Percentiles rank a stretch among this genome's conserved stretches.
Evolutionary conservation across 2,113 vertebrate species (phyloP).

Genomic region (Limanda limanda): DNA sequence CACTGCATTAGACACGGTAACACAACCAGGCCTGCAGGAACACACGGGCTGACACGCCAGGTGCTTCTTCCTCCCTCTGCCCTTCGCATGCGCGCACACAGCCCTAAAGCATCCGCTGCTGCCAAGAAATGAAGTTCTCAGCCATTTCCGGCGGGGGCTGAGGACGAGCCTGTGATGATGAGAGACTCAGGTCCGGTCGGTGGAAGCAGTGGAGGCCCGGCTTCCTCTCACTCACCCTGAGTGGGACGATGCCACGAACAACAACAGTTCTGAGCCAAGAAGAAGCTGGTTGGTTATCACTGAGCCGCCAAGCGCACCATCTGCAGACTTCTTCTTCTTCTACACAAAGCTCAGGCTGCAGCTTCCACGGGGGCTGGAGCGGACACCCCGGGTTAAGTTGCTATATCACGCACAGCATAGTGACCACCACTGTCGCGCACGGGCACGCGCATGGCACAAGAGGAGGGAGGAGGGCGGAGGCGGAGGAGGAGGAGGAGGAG

Average conservation of each 20-base stretch:
- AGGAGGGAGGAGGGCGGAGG: background rate
- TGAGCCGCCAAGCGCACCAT: slow-evolving; percentile 70
- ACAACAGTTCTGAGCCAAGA: slow-evolving; percentile 49
- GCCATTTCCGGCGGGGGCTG: slow-evolving; percentile 39
- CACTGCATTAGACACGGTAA: slow-evolving; percentile 30
- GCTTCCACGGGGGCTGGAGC: slow-evolving; percentile 34
- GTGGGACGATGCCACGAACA: slow-evolving; percentile 58
- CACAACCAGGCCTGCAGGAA: background rate
- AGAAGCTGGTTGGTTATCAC: slow-evolving; percentile 33
- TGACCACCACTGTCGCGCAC: slow-evolving; percentile 42
- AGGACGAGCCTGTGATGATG: slow-evolving; percentile 45
- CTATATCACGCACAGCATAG: slow-evolving; percentile 51
- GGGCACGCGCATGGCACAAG: background rate
- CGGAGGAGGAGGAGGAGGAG: too few relatives aligned
- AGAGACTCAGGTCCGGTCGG: slow-evolving; percentile 46
- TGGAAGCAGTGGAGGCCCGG: slow-evolving; percentile 29
- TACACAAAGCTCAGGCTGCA: slow-evolving; percentile 32
- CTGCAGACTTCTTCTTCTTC: slow-evolving; percentile 68
- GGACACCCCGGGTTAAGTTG: slow-evolving; percentile 61
- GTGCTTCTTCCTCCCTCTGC: slow-evolving; percentile 36
- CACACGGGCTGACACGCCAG: slow-evolving; percentile 47
- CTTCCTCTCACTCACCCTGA: slow-evolving; percentile 49
- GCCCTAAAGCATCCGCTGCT: background rate
- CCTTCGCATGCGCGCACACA: background rate
- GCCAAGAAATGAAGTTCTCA: slow-evolving; percentile 43